Conservation (phyloP, 1,140 invertebrate species). For the Hesperophylax magnus region DNA sequence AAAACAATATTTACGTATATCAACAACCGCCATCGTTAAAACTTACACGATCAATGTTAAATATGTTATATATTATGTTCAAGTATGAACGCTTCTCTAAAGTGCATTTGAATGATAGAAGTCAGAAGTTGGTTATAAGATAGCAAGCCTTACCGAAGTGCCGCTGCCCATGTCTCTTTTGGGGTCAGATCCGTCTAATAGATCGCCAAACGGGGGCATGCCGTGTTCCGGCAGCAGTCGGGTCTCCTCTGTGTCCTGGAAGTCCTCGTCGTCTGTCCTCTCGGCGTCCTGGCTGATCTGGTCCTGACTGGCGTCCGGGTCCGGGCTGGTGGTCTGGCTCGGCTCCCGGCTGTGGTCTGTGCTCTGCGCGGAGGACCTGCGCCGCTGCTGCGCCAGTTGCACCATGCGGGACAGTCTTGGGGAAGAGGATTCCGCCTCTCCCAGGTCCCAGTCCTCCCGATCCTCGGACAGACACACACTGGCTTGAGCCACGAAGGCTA, state of each 20-base stretch:
- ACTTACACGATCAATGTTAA: no score
- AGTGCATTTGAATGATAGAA: no score
- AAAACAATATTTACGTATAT: no score
- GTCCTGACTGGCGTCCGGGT: neutral
- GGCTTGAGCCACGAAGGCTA: conserved; percentile 65
- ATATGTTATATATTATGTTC: no score
- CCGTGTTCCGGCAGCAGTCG: conserved; percentile 59
- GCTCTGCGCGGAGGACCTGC: conserved; percentile 20
- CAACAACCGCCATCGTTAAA: no score
- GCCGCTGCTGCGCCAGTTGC: conserved; percentile 63
- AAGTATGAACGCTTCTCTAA: no score
- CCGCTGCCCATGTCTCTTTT: conserved; percentile 58
- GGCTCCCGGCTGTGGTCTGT: neutral
- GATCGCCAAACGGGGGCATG: conserved; percentile 68
- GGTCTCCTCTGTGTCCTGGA: conserved; percentile 65
- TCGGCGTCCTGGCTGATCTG: conserved; percentile 42
- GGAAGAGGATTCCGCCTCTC: conserved; percentile 58
- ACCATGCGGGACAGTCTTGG: conserved; percentile 68
- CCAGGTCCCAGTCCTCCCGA: conserved; percentile 60
- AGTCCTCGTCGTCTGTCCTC: conserved; percentile 62
- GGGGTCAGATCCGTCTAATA: conserved; percentile 63
- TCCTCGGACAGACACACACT: conserved; percentile 65
- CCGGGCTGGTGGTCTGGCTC: conserved; percentile 8
- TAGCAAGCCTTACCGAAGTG: conserved; percentile 61
- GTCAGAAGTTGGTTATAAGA: neutral